Evolutionary conservation across 2,888 invertebrate genomes (phyloP), one percentile per base, ranked within the genome.

Genomic region (Mesopsocus fuscifrons): DNA sequence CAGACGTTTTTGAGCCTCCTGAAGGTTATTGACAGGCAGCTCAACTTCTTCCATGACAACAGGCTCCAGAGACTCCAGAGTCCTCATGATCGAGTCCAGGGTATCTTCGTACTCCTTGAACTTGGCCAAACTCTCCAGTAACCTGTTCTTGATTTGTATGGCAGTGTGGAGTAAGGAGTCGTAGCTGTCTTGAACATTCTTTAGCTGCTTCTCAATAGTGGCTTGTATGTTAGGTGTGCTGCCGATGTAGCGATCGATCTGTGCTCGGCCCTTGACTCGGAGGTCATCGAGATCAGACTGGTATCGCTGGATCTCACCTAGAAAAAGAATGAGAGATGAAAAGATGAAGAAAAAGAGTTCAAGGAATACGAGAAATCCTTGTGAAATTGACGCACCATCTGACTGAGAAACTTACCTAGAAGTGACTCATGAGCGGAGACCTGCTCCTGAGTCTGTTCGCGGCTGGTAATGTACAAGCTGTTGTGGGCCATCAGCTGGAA

Each of bases 401-500:
- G 3, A 42, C 16, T 5, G 13, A 16, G 3, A 8, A 9, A 6
- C 11, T 42, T 3, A 26, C 35, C 68, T 0, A 84, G 58, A 15
- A 84, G 58, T 0, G 70, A 62, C 52, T 83, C 78, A 53, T 94
- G 92, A 55, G 88, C 85, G n/a, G 78, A 77, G 31, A 92, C 71
- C 60, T 92, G 91, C 49, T 88, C 82, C 53, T 83, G 74, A 0
- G 91, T 91, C 59, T 94, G 89, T 52, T 88, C 83, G 45, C 87
- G 73, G 54, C 85, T 89, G 3, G 83, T 80, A 47, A 92, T 91
- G 56, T 89, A 89, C 16, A 92, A 65, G 0, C 91, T 88, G 59
- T 94, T 94, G 57, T 92, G 91, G 0, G 89, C 85, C 91, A 94
- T 92, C 1, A 94, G 67, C 56, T 88, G 85, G 73, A 92, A 91